phyloP scores from a whole-genome alignment of 2,888 invertebrate species.

The Andrena dorsata region DNA sequence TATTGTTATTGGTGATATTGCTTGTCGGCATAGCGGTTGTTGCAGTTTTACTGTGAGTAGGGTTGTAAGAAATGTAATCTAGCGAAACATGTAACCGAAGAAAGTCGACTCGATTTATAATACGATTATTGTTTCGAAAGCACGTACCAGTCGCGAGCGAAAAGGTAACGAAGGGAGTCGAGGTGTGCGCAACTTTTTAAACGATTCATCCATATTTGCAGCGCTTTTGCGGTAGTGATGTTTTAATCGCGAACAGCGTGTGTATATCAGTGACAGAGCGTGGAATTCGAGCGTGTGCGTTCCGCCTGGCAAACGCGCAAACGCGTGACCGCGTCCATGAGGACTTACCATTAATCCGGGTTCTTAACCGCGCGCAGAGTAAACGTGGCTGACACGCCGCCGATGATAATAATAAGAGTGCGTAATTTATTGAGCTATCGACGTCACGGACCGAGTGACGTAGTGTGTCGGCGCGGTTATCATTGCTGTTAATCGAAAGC shows the following conservation, averaged over 20 bases:
- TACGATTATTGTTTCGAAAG: not conserved
- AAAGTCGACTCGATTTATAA: not conserved
- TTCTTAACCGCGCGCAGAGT: constrained; percentile 71
- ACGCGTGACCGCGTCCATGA: constrained; percentile 74
- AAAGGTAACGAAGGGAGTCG: constrained; percentile 4
- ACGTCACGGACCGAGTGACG: constrained; percentile 68
- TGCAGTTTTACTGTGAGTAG: not conserved
- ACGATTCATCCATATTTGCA: constrained; percentile 45
- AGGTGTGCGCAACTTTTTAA: constrained; percentile 20
- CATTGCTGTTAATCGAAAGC: constrained; percentile 57
- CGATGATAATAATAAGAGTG: constrained; percentile 65
- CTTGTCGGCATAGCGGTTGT: not conserved
- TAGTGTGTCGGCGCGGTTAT: constrained; percentile 64
- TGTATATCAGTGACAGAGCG: constrained; percentile 55
- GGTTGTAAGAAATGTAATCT: not conserved
- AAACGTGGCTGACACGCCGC: constrained; percentile 67
- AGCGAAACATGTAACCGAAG: not conserved
- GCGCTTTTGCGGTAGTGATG: constrained; percentile 39
- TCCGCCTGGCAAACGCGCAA: constrained; percentile 70
- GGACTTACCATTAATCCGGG: constrained; percentile 76
- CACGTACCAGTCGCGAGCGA: not conserved
- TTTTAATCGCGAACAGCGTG: constrained; percentile 54
- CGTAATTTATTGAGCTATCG: constrained; percentile 67
- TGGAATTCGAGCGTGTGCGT: constrained; percentile 65
- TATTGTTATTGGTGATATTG: not conserved